Evolutionary conservation across 2,888 invertebrate species (phyloP), one percentile per base, ranked within the genome.

Genomic region (Ophion costatus): DNA sequence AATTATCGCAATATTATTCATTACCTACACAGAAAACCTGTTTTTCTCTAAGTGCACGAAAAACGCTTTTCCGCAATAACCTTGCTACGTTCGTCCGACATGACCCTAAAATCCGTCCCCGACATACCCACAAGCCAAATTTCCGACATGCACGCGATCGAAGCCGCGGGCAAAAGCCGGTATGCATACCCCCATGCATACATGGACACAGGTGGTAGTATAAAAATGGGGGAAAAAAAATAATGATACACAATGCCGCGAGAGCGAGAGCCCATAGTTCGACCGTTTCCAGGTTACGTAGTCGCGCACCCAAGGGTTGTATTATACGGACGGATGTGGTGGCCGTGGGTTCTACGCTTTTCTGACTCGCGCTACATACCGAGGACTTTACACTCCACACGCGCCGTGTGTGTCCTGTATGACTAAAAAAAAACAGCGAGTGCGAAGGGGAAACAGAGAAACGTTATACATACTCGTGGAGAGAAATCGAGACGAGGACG

Each of bases 291-390:
- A 64, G 45, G 24, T 29, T n/a, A 57, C 20, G 63, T 33, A 33
- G 29, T 14, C 20, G 17, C 45, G 24, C 14, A 20, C 29, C 38
- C 61, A 71, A 74, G 78, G 80, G 77, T 75, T 64, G 70, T 57
- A 69, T 70, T 75, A 70, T 74, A 45, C 85, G 82, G 76, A 82
- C 85, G 85, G 85, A 85, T 85, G 85, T 82, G 82, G 85, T 85
- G 79, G 63, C 73, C 76, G 76, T 75, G 74, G 64, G 79, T 80
- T 80, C 79, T 77, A 85, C 73, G 80, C 82, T 77, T 80, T 82
- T 85, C 73, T 80, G 82, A 77, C 82, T 85, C 73, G 79, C 76
- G 45, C 22, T 59, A 61, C 59, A 71, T 80, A 84, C 74, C 77
- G 69, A 63, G 45, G 57, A 77, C 76, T 59, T 75, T 42, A 77